Evolutionary conservation across 2,888 invertebrate species (phyloP), one percentile per base, ranked within the genome.

Genomic region (Cheilosia variabilis): DNA sequence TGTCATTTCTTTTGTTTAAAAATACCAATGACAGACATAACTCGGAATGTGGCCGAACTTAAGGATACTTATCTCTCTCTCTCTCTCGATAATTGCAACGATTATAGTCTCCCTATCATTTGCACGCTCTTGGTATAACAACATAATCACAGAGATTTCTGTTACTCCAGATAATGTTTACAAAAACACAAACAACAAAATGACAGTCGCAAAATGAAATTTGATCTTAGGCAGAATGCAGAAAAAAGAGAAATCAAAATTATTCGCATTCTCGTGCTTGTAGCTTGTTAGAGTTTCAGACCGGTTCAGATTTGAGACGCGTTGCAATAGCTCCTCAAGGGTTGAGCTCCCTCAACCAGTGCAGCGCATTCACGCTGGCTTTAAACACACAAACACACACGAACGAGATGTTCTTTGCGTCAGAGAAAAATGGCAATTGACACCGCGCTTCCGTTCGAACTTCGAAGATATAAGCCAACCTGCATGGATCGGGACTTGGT

Each of bases 51-150:
- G 65, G 60, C 9, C 47, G 31, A 68, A n/a, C 41, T 19, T 24
- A 41, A 34, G 55, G 27, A 69, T 63, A 55, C 37, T n/a, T 66
- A 24, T 22, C 24, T 69, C 55, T 15, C 22, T 37, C 31, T 34
- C 19, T 22, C 24, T 41, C 4, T n/a, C 53, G 66, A 66, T 80
- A 66, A 79, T 79, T 72, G 53, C 41, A 66, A 79, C 52, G 24
- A 73, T 65, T 65, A 72, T 47, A 34, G 41, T 22, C 57, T 43
- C 57, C 31, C 65, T 78, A 62, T 73, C 50, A 80, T 80, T 80
- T 80, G 58, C 75, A 75, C 68, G 75, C 62, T 80, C 62, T 80
- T 63, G 45, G n/a, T 55, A 73, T 69, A 68, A 80, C 47, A 73
- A 80, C 50, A 75, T 69, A 75, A 75, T 63, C 50, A 45, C 72